These are phyloP conservation scores for Drosophila putrida DNA, from an alignment of 2,888 invertebrate species.

Conservation along the genomic window DNA sequence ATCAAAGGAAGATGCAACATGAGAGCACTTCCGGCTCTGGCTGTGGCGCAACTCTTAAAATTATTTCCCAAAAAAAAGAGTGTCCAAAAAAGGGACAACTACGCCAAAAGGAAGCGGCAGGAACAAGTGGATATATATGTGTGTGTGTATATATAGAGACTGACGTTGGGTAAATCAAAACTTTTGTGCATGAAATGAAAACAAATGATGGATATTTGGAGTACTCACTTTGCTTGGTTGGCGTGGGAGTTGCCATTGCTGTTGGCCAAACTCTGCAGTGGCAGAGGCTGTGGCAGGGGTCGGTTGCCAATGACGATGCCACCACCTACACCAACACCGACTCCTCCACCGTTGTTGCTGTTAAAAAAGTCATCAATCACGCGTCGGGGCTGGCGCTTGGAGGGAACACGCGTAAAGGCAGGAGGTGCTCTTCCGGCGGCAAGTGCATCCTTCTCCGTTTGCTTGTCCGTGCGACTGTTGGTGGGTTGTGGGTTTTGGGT, in stretches of 20 bases:
- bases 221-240: slow-evolving; percentile 69
- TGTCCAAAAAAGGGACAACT: slow-evolving; percentile 47
- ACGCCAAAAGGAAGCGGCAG: slow-evolving; percentile 57
- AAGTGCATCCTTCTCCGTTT: slow-evolving; percentile 84
- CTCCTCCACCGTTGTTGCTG: slow-evolving; percentile 69
- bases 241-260: slow-evolving; percentile 43
- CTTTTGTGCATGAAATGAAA: slow-evolving; percentile 79
- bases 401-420: slow-evolving; percentile 91
- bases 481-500: slow-evolving; percentile 43
- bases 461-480: slow-evolving; percentile 74
- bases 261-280: slow-evolving; percentile 62
- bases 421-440: slow-evolving; percentile 88
- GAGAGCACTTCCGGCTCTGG: slow-evolving; percentile 68
- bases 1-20: slow-evolving; percentile 75
- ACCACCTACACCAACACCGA: slow-evolving; percentile 18
- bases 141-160: slow-evolving; percentile 14
- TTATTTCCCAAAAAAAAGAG: slow-evolving; percentile 60
- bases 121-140: slow-evolving; percentile 17
- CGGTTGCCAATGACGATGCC: slow-evolving; percentile 63
- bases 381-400: slow-evolving; percentile 90
- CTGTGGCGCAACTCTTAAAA: slow-evolving; percentile 55
- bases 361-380: slow-evolving; percentile 88
- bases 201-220: slow-evolving; percentile 76
- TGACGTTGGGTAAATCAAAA: slow-evolving; percentile 73
- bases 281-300: slow-evolving; percentile 61